Evolutionary conservation across 2,888 invertebrate genomes (phyloP), one percentile per base, ranked within the genome.

Genomic region (Chouioia cunea): DNA sequence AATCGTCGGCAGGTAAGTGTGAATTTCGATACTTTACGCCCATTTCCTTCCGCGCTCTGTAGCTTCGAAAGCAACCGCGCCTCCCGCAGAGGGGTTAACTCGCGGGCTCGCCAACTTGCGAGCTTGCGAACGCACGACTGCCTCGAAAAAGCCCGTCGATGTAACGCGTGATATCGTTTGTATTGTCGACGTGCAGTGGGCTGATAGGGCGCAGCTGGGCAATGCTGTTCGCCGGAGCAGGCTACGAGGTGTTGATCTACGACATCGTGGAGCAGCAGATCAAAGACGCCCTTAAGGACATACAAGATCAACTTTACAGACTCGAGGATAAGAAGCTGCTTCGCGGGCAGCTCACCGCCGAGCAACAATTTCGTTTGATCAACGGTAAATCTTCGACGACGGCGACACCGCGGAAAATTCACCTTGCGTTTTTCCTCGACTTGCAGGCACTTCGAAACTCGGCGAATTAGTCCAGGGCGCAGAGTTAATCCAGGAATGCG

Each of bases 201-300:
- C 88, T 98, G 64, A 97, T 99, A 79, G 99, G 98, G 2, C 91
- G 95, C 67, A 97, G 97, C 79, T 99, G 97, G 97, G 94, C 97
- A 0, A 97, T 98, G 97, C 88, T 98, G 46, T 99, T 97, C 86
- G 97, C 97, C 0, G 92, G 95, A 10, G 95, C 93, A 4, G 97
- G 97, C 12, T 97, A 97, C 85, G 89, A 92, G 82, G 97, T 98
- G 36, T 88, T 89, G 15, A 88, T 99, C 59, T 98, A 91, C 83
- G 99, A 99, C 81, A 92, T 95, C 63, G 87, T 93, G 47, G 89
- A 91, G 0, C 89, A 92, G 74, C 94, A 94, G 86, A 90, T 96
- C 23, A 85, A 90, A 14, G 89, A 89, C 59, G 96, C 96, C 0
- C 85, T 96, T 0, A 88, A 87, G 6, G 93, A 94, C 76, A 93